These are phyloP conservation scores for Xiphorhynchus erythropygius DNA, from an alignment of 2,797 vertebrate species.

Conservation along the genomic window DNA sequence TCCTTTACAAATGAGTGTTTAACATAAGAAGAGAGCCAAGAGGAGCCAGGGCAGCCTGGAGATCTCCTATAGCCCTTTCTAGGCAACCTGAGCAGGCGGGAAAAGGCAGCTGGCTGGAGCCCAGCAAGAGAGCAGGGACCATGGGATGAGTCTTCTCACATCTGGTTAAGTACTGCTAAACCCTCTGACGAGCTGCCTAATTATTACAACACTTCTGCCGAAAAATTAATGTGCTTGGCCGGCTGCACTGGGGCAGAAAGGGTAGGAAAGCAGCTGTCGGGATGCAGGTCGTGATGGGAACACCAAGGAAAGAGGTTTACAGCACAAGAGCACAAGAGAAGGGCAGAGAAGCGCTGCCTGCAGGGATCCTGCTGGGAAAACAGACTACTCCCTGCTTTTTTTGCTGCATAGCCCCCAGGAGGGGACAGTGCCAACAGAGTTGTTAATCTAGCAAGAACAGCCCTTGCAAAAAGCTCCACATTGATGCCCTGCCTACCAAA, in stretches of 20 bases:
- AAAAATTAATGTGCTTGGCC: conserved; percentile 86
- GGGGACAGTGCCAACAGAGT: neutral
- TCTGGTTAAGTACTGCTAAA: conserved; percentile 89
- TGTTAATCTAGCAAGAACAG: neutral
- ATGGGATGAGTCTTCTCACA: conserved; percentile 85
- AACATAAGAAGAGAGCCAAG: conserved; percentile 68
- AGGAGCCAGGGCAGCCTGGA: conserved; percentile 45
- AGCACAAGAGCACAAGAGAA: neutral
- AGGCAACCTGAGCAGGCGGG: conserved; percentile 62
- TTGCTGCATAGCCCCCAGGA: neutral
- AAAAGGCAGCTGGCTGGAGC: conserved; percentile 72
- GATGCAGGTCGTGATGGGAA: conserved; percentile 58
- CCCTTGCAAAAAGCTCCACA: neutral
- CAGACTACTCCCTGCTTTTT: neutral
- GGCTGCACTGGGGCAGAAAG: conserved; percentile 71
- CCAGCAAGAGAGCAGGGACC: conserved; percentile 62
- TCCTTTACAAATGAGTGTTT: conserved; percentile 70
- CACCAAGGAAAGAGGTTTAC: neutral
- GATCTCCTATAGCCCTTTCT: conserved; percentile 52
- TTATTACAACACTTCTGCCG: conserved; percentile 92
- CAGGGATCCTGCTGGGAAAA: neutral
- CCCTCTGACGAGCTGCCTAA: conserved; percentile 79
- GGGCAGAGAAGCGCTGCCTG: neutral
- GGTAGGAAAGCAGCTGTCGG: conserved; percentile 48
- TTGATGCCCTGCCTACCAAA: neutral